Base-by-base conservation (phyloP, 2,113 vertebrate genomes). In the Chlorodrepanis virens region DNA sequence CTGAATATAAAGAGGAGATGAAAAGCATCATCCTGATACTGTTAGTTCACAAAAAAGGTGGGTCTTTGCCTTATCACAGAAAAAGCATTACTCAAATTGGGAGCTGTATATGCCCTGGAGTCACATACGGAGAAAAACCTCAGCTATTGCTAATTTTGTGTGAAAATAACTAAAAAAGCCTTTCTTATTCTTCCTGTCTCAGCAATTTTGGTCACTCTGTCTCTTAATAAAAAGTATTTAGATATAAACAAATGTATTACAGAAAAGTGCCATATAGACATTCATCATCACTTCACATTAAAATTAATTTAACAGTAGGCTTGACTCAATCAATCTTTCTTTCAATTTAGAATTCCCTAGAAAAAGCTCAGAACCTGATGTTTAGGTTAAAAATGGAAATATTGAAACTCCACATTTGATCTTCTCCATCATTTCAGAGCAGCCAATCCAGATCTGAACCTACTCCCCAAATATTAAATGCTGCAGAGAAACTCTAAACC, bases 401-500 rank as follows among this genome's bases (percentile, higher is more conserved):
- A 50, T 0, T 50, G 31, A 45, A 80, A 83, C 37, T 6, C 28
- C 31, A 40, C 18, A 27, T 59, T 75, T 50, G 12, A 60, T 40
- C 40, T 71, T 39, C 39, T 35, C 57, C 29, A 54, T 42, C 31
- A 18, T 24, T 64, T 37, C 57, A 60, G 19, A 76, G 22, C 68
- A 61, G 44, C 27, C 13, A 19, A 61, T 68, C 56, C 74, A 67
- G 54, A 53, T 25, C 42, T 9, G 3, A 81, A 59, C 33, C 68
- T 40, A 8, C 13, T 77, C 54, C 19, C 20, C 2, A 2, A 25
- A 24, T 28, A 76, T 3, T 5, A 60, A 88, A 68, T 0, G 0
- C 33, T 53, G 76, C 67, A 64, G 40, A 76, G 33, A 60, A 84
- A 49, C 45, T 80, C 44, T 12, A 6, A 31, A 65, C 53, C 28